Conservation (phyloP, 2,797 vertebrate genomes). For the Lagorchestes hirsutus region DNA sequence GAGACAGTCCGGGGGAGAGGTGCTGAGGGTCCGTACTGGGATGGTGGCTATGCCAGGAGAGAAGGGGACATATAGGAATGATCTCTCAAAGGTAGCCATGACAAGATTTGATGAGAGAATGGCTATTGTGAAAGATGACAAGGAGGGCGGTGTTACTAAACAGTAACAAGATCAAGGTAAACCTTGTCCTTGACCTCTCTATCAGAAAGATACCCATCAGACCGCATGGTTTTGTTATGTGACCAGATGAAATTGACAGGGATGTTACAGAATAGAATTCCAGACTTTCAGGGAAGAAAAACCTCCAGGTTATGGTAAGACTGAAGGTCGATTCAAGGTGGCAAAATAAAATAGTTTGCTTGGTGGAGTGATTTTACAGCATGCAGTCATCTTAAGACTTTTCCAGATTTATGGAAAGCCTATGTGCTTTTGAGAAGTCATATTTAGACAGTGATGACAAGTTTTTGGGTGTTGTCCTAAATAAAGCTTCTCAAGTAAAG, state of each 20-base stretch:
- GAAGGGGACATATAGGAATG: neutral
- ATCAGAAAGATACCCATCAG: neutral
- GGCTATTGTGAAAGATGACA: neutral
- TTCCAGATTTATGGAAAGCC: neutral
- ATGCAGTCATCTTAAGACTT: neutral
- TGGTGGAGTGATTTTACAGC: neutral
- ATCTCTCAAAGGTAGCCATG: neutral
- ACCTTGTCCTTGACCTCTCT: neutral
- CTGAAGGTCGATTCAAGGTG: neutral
- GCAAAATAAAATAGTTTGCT: neutral
- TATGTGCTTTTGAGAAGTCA: slow-evolving; percentile 4
- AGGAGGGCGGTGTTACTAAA: neutral
- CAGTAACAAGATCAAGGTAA: neutral
- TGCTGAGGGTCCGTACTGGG: neutral
- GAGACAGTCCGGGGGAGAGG: neutral
- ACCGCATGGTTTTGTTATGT: neutral
- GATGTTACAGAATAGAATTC: neutral
- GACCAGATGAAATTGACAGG: neutral
- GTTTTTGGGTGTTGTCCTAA: neutral
- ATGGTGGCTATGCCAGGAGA: neutral
- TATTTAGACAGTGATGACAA: neutral
- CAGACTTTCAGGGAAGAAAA: neutral
- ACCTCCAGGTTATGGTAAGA: neutral
- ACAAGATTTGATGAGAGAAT: neutral
- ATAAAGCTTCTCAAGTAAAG: neutral